A percentile compares a stretch with the other conserved stretches of the same genome.
Conservation (phyloP, 2,113 vertebrate genomes). For the Phylloscopus trochilus region DNA sequence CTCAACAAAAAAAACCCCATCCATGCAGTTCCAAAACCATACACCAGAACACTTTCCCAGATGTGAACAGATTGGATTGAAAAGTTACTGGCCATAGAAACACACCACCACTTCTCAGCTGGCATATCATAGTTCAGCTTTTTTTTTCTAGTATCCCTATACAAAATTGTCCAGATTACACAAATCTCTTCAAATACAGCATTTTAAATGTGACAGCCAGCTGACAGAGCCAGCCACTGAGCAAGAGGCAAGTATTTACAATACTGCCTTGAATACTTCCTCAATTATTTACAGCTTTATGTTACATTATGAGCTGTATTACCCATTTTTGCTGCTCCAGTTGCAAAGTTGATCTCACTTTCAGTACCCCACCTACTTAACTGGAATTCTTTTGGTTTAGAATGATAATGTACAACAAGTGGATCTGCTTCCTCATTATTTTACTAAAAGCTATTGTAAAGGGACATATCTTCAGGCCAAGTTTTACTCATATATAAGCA, state of each 20-base stretch:
- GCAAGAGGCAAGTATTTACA: background rate
- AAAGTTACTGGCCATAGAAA: background rate
- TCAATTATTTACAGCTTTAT: background rate
- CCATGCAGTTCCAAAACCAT: background rate
- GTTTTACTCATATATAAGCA: background rate
- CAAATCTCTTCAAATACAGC: background rate
- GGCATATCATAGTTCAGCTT: background rate
- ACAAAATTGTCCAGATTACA: background rate
- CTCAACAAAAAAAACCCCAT: background rate
- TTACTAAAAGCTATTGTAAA: background rate
- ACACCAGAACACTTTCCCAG: background rate
- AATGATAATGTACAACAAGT: background rate
- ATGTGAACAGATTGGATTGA: fast-evolving
- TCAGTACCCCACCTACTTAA: background rate
- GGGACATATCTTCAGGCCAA: background rate
- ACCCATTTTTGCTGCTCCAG: background rate
- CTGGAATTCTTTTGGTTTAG: background rate
- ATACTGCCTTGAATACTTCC: background rate
- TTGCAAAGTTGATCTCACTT: background rate
- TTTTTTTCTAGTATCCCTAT: background rate
- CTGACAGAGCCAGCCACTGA: background rate
- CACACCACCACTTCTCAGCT: background rate
- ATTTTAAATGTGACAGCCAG: background rate
- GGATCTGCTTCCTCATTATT: background rate
- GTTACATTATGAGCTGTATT: background rate